Conservation (phyloP, 2,113 vertebrate species). For the Osmerus eperlanus region DNA sequence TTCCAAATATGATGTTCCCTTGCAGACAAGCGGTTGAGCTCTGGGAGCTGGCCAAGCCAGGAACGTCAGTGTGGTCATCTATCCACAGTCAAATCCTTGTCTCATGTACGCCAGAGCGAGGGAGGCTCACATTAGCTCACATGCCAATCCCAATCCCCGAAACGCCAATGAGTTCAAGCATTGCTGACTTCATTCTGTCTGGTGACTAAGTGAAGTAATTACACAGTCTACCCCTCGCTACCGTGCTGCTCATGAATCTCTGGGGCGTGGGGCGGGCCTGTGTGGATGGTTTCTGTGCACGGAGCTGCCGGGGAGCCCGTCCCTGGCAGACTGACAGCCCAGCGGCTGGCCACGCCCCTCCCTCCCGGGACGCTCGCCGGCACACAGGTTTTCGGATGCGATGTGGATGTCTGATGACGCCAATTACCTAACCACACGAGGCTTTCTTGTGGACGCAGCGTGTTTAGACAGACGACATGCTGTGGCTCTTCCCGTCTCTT, state of each 20-base stretch:
- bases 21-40: not conserved
- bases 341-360: conserved; percentile 1
- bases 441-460: conserved; percentile 52
- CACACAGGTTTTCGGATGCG: conserved; percentile 18
- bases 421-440: conserved; percentile 54
- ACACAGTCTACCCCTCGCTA: conserved; percentile 63
- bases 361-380: not conserved
- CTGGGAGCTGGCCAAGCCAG: not conserved
- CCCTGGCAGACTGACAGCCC: not conserved
- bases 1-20: conserved; percentile 25
- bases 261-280: conserved; percentile 42
- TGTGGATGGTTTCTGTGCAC: conserved; percentile 24
- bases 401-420: conserved; percentile 49
- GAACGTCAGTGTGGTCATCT: conserved; percentile 36
- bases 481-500: conserved; percentile 37
- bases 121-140: conserved; percentile 48
- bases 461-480: conserved; percentile 49
- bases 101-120: conserved; percentile 28
- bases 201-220: conserved; percentile 70
- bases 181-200: conserved; percentile 64
- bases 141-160: conserved; percentile 37
- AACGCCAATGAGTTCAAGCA: conserved; percentile 55
- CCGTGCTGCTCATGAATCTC: conserved; percentile 67
- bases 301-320: not conserved
- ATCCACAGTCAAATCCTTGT: not conserved